Evolutionary conservation across 37 sponge, comb jelly and placozoan genomes (phyloP).

Genomic region (Theonella swinhoei): DNA sequence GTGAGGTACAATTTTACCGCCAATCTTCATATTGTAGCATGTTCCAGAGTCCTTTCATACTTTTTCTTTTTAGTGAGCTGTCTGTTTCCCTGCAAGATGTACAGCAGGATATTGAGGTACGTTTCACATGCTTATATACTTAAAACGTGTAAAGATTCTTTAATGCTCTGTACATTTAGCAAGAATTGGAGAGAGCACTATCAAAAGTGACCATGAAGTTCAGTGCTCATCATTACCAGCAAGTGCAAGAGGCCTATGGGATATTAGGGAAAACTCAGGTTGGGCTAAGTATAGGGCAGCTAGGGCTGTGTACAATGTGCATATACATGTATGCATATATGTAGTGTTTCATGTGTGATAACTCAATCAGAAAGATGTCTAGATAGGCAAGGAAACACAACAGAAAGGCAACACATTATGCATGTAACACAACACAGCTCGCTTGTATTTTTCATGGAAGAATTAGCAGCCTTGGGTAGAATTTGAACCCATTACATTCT

Average conservation of each 20-base stretch:
- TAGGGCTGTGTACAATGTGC: too few relatives aligned
- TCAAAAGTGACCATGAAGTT: slow-evolving; percentile 33
- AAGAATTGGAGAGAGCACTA: slow-evolving; percentile 65
- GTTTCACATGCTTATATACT: neutral
- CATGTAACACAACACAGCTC: too few relatives aligned
- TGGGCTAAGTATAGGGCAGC: neutral
- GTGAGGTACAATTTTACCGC: too few relatives aligned
- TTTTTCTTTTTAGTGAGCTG: slow-evolving; percentile 61
- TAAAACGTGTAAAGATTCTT: neutral
- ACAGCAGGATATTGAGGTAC: slow-evolving; percentile 75
- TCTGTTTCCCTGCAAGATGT: slow-evolving; percentile 70
- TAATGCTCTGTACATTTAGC: slow-evolving; percentile 3
- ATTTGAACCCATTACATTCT: too few relatives aligned
- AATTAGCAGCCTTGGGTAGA: too few relatives aligned
- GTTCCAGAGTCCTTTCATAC: neutral
- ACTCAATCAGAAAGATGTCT: too few relatives aligned
- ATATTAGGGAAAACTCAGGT: slow-evolving; percentile 83
- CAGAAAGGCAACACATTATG: too few relatives aligned
- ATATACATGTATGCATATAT: too few relatives aligned
- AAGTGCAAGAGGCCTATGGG: slow-evolving; percentile 71
- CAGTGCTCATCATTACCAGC: slow-evolving; percentile 42
- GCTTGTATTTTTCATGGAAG: too few relatives aligned
- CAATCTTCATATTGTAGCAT: too few relatives aligned
- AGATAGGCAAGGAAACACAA: too few relatives aligned
- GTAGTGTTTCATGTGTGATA: too few relatives aligned